phyloP scores from a whole-genome alignment of 2,113 vertebrate species.

The Ailuropoda melanoleuca region DNA sequence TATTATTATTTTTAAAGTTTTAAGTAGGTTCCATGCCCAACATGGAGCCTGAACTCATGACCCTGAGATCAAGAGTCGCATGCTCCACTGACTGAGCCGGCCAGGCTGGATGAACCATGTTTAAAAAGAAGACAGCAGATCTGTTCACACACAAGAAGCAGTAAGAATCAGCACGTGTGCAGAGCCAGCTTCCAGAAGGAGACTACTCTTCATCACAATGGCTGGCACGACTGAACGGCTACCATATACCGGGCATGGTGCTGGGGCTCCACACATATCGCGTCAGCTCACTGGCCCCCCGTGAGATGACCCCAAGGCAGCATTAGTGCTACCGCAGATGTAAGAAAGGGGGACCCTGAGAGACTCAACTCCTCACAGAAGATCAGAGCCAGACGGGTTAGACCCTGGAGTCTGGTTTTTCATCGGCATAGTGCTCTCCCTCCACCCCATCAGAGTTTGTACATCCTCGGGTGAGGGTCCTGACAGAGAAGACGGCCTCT shows the following conservation, averaged over 20 bases:
- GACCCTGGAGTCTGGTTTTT: background rate
- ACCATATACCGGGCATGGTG: background rate
- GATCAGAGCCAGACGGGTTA: background rate
- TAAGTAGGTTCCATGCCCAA: background rate
- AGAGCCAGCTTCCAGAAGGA: background rate
- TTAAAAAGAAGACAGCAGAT: background rate
- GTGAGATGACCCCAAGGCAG: background rate
- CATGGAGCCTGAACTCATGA: background rate
- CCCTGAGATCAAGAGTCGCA: background rate
- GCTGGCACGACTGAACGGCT: background rate
- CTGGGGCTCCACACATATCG: rapidly evolving
- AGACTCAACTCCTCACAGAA: background rate
- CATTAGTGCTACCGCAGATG: rapidly evolving
- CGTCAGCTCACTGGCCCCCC: background rate
- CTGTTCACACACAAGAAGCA: background rate
- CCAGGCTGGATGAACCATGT: background rate
- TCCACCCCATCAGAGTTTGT: background rate
- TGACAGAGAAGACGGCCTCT: background rate
- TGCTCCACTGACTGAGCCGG: background rate
- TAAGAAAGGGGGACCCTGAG: background rate
- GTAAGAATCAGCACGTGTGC: background rate
- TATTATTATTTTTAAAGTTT: background rate
- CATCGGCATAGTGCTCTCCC: background rate
- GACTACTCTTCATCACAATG: rapidly evolving
- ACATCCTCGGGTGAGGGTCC: background rate